Evolutionary conservation across 2,113 vertebrate genomes (phyloP).

Genomic region (Labeo catla): DNA sequence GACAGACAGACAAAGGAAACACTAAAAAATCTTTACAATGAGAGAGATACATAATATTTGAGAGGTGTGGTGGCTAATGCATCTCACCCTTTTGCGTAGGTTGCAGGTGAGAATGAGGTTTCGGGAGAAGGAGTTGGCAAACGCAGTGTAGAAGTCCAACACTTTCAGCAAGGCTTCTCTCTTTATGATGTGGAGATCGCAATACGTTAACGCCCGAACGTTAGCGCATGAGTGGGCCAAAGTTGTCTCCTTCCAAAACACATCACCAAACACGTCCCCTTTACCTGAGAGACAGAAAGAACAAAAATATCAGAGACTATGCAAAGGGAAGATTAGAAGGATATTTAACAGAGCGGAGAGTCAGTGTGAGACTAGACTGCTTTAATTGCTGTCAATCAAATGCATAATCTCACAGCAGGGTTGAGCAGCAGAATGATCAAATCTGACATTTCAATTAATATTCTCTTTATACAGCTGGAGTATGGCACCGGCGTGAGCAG

Average conservation of each 20-base stretch:
- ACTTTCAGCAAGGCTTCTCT: slow-evolving; percentile 94
- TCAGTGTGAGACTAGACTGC: background rate
- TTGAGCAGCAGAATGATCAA: background rate
- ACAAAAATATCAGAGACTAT: background rate
- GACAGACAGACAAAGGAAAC: background rate
- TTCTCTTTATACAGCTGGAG: background rate
- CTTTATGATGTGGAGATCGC: slow-evolving; percentile 94
- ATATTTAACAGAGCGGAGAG: background rate
- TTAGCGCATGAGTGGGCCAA: slow-evolving; percentile 94
- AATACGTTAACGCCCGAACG: slow-evolving; percentile 93
- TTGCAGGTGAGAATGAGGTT: slow-evolving; percentile 97
- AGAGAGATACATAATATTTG: background rate
- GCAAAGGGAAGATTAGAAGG: background rate
- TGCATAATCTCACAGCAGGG: background rate
- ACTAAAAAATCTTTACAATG: background rate
- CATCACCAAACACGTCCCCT: slow-evolving; percentile 96
- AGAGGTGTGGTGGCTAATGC: background rate
- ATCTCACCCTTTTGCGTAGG: slow-evolving; percentile 89
- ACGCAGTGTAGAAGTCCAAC: slow-evolving; percentile 93
- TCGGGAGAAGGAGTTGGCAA: slow-evolving; percentile 95
- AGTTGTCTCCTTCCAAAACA: slow-evolving; percentile 96
- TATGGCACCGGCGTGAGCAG: background rate
- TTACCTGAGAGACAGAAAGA: slow-evolving; percentile 80
- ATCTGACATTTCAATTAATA: background rate
- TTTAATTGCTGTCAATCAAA: slow-evolving; percentile 19